Conservation (phyloP, 2,113 vertebrate species). For the Chloroceryle aenea region DNA sequence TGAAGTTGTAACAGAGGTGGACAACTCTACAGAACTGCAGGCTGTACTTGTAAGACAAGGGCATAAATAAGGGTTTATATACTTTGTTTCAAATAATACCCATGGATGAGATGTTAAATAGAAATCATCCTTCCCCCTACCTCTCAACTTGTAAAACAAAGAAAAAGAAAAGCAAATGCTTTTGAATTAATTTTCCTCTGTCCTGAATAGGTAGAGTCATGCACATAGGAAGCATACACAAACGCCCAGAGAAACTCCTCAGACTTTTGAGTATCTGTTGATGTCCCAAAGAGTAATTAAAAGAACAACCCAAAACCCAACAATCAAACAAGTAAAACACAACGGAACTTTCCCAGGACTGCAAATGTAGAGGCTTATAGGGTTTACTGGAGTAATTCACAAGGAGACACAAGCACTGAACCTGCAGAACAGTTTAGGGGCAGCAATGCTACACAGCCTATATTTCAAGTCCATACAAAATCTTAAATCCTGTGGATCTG, state of each 20-base stretch:
- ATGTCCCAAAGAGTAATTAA: background rate
- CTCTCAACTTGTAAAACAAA: background rate
- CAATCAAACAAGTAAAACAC: background rate
- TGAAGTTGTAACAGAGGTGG: background rate
- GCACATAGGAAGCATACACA: background rate
- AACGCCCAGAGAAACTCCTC: background rate
- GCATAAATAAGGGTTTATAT: background rate
- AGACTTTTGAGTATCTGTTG: background rate
- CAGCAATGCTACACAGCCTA: background rate
- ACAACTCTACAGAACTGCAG: background rate
- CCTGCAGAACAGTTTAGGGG: background rate
- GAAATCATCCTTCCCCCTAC: accelerated
- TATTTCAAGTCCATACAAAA: background rate
- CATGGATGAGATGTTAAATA: background rate
- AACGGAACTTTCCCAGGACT: background rate
- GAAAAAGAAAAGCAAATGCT: background rate
- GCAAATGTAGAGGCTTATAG: background rate
- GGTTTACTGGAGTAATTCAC: background rate
- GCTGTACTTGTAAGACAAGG: background rate
- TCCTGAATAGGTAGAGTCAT: background rate
- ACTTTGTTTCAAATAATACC: background rate
- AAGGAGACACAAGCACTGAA: background rate
- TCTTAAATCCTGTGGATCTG: background rate
- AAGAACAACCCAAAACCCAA: background rate
- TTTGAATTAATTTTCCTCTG: background rate